Percentiles rank a stretch among this genome's conserved stretches.
Conservation (phyloP, 2,797 vertebrate genomes). For the Helicolenus hilgendorfi region DNA sequence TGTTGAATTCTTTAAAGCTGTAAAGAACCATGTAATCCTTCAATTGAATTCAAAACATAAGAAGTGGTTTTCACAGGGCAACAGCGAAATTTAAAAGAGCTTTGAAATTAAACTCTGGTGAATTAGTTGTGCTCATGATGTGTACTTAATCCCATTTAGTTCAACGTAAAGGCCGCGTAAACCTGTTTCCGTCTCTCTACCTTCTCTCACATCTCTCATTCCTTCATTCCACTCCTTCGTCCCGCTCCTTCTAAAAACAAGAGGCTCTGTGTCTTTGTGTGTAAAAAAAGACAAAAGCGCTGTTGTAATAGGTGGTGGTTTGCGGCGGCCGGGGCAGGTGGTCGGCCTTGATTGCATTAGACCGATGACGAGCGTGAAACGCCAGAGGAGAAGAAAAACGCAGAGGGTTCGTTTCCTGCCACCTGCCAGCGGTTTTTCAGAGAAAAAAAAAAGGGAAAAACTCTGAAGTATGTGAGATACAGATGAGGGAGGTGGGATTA, state of each 20-base stretch:
- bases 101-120: conserved; percentile 28
- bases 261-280: conserved; percentile 53
- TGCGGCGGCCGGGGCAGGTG: conserved; percentile 54
- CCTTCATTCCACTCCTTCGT: conserved; percentile 12
- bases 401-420: conserved; percentile 37
- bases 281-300: conserved; percentile 55
- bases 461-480: neutral
- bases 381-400: conserved; percentile 17
- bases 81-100: conserved; percentile 2
- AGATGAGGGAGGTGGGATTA: conserved; percentile 32
- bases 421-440: conserved; percentile 38
- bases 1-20: neutral
- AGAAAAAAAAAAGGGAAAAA: neutral
- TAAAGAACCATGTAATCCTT: conserved; percentile 10
- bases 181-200: conserved; percentile 18
- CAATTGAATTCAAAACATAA: conserved; percentile 21
- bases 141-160: conserved; percentile 10
- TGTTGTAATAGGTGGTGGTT: conserved; percentile 54
- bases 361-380: conserved; percentile 51
- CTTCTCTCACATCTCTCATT: conserved; percentile 49
- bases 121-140: neutral
- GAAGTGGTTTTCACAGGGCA: conserved; percentile 22
- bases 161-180: neutral
- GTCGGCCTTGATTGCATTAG: conserved; percentile 62
- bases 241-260: conserved; percentile 30